Base-by-base conservation (phyloP, 2,797 vertebrate genomes). In the Nannoperca obscura region DNA sequence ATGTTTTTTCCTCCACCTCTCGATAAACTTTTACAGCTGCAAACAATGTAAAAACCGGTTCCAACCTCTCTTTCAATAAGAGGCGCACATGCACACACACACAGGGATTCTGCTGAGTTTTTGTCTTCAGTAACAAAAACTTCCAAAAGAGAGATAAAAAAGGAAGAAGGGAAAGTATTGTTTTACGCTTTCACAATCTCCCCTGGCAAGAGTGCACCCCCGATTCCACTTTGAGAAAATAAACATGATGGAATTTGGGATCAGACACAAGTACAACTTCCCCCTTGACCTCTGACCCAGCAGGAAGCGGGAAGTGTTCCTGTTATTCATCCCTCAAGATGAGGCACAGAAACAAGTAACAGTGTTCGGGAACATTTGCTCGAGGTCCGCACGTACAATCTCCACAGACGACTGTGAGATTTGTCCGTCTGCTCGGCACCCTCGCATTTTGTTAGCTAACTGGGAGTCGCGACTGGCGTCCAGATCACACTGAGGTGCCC, bases 181-280 rank as follows among this genome's bases (percentile, higher is more conserved):
- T 93, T 91, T 92, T 81, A 89, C 69, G 10, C 86, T 92, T 91
- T 94, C 83, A 82, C 77, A 91, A 88, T 92, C 82, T 84, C 74
- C 52, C 76, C 79, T 89, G 89, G 89, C 65, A 60, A 71, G 36
- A 85, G 71, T 30, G 22, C 38, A 34, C 10, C 54, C 44, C 74
- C 1, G 64, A 93, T 86, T 89, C 80, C 66, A 78, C 89, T 86
- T 83, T 86, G 90, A 92, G 85, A 92, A 94, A 95, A 95, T 84
- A 95, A 94, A 93, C 92, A 92, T 70, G 27, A 78, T 86, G 91
- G 92, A 94, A 95, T 94, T 90, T 92, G 88, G 92, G 90, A 93
- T 88, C 84, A 87, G 89, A 91, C 80, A 83, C 89, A 86, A 89
- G 91, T 86, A 85, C 82, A 90, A 84, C 87, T 94, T 94, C 90